Evolutionary conservation across 37 sponge, comb jelly and placozoan genomes (phyloP).

Genomic region (Tethya wilhelma): DNA sequence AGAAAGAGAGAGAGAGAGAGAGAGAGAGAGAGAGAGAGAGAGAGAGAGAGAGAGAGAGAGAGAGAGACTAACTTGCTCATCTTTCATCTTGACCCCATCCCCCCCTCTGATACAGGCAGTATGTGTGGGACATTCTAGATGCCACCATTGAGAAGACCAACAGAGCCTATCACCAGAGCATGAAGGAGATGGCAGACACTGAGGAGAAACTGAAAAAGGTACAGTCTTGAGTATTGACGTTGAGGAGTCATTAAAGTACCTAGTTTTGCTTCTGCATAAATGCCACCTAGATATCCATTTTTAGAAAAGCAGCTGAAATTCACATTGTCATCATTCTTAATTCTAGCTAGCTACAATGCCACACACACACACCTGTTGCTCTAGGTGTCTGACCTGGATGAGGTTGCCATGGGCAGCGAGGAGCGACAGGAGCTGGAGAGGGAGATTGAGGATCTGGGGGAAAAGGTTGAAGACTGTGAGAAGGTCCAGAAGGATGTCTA

Average conservation of each 20-base stretch:
- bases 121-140: conserved; percentile 60
- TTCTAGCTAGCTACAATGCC: neutral
- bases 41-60: too few relatives aligned
- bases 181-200: conserved; percentile 48
- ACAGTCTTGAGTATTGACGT: neutral
- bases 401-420: conserved; percentile 64
- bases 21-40: too few relatives aligned
- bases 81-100: neutral
- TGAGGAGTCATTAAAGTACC: neutral
- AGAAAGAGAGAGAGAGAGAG: too few relatives aligned
- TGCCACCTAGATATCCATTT: too few relatives aligned
- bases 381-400: conserved; percentile 63
- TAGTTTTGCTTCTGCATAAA: neutral
- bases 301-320: too few relatives aligned
- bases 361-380: neutral
- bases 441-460: conserved; percentile 37
- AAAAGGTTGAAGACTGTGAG: conserved; percentile 61
- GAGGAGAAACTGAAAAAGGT: conserved; percentile 52
- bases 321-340: neutral
- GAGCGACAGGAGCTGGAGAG: conserved; percentile 58
- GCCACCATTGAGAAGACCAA: conserved; percentile 54
- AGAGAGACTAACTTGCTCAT: too few relatives aligned
- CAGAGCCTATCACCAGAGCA: conserved; percentile 26
- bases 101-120: conserved; percentile 18
- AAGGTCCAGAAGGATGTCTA: conserved; percentile 52